phyloP scores from a whole-genome alignment of 2,888 invertebrate genomes.

The Melinopterus prodromus region DNA sequence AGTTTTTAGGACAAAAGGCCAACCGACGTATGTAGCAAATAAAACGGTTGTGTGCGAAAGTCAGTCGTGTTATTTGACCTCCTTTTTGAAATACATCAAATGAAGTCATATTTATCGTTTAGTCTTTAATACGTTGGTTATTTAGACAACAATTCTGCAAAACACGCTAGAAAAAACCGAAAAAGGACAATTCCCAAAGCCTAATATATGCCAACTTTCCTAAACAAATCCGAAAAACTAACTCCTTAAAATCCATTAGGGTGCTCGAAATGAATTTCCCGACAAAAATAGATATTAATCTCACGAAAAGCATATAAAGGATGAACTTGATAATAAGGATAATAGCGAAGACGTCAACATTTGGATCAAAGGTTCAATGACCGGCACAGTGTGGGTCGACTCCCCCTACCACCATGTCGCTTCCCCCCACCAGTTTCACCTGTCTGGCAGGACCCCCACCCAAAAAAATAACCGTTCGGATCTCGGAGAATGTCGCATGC shows the following conservation, averaged over 20 bases:
- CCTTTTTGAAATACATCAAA: conserved; percentile 40
- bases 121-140: background rate
- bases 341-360: conserved; percentile 54
- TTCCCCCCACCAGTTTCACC: background rate
- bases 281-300: background rate
- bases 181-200: too few relatives aligned
- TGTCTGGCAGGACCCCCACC: background rate
- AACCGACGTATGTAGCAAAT: conserved; percentile 48
- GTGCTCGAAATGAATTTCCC: background rate
- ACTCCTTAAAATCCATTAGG: background rate
- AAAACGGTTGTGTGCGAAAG: conserved; percentile 45
- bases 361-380: conserved; percentile 57
- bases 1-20: conserved; percentile 59
- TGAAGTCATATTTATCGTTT: background rate
- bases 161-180: background rate
- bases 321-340: background rate
- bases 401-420: background rate
- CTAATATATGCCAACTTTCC: too few relatives aligned
- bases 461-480: background rate
- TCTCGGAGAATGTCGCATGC: background rate
- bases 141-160: background rate
- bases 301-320: background rate
- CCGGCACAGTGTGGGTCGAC: conserved; percentile 55
- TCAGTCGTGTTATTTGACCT: conserved; percentile 46
- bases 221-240: too few relatives aligned